Percentiles rank a stretch among this genome's conserved stretches.
Evolutionary conservation across 1,140 invertebrate species (phyloP).

Genomic region (Nasonia giraulti): DNA sequence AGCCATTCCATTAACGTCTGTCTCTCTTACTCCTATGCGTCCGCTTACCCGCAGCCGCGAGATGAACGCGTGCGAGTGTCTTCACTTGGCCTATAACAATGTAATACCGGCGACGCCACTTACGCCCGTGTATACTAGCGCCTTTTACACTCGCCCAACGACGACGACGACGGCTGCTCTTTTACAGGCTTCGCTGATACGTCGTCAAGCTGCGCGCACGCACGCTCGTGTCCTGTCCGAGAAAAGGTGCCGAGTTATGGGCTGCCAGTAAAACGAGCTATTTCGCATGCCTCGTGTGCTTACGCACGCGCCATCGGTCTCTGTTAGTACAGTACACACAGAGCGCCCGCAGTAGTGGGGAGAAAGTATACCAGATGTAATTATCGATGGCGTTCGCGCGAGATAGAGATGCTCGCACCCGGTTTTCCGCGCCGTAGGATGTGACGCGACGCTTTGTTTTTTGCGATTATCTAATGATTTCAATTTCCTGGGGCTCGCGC

Average conservation of each 20-base stretch:
- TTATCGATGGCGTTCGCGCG: not conserved
- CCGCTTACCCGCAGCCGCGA: not conserved
- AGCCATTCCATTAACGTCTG: not conserved
- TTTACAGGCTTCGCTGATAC: not conserved
- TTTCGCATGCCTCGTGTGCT: not conserved
- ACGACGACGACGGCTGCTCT: not conserved
- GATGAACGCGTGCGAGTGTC: slow-evolving; percentile 7
- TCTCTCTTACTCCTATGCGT: too few relatives aligned
- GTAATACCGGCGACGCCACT: not conserved
- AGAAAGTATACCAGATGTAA: not conserved
- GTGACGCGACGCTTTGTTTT: not conserved
- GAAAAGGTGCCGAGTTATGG: not conserved
- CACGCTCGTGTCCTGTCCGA: not conserved
- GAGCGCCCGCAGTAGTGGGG: too few relatives aligned
- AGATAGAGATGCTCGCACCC: too few relatives aligned
- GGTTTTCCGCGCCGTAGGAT: not conserved
- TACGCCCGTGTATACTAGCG: not conserved
- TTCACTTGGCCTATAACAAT: slow-evolving; percentile 9
- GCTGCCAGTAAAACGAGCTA: not conserved
- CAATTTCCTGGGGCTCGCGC: not conserved
- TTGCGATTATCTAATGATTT: not conserved
- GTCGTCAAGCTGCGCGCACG: not conserved
- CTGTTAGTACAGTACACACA: too few relatives aligned
- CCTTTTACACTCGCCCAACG: not conserved
- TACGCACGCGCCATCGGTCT: not conserved